Conservation (phyloP, 2,113 vertebrate genomes). For the Cebus imitator region DNA sequence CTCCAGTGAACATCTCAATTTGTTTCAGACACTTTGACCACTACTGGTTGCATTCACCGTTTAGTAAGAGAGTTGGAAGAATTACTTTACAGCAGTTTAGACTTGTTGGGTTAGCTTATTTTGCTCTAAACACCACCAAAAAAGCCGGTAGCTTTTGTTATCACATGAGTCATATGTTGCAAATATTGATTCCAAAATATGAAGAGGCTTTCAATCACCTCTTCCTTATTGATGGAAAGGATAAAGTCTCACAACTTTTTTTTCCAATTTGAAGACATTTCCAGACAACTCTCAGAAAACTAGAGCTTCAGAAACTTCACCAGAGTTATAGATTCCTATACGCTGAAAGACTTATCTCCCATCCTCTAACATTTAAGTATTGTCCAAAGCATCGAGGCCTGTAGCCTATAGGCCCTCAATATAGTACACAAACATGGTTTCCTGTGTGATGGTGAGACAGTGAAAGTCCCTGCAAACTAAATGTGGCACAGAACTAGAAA, state of each 20-base stretch:
- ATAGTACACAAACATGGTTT: neutral
- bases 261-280: constrained; percentile 20
- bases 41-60: neutral
- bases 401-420: neutral
- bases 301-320: neutral
- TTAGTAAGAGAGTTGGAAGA: neutral
- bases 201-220: neutral
- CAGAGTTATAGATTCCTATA: neutral
- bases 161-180: neutral
- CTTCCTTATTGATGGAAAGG: neutral
- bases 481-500: neutral
- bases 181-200: neutral
- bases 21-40: constrained; percentile 31
- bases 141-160: neutral
- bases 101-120: neutral
- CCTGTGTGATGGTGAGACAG: neutral
- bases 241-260: neutral
- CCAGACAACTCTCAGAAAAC: neutral
- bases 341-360: neutral
- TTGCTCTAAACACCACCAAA: neutral
- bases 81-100: neutral
- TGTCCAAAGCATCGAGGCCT: neutral
- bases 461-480: neutral
- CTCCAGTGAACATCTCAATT: constrained; percentile 43
- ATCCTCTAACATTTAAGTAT: neutral